Base-by-base conservation (phyloP, 2,797 vertebrate genomes). In the Propithecus perrieri region DNA sequence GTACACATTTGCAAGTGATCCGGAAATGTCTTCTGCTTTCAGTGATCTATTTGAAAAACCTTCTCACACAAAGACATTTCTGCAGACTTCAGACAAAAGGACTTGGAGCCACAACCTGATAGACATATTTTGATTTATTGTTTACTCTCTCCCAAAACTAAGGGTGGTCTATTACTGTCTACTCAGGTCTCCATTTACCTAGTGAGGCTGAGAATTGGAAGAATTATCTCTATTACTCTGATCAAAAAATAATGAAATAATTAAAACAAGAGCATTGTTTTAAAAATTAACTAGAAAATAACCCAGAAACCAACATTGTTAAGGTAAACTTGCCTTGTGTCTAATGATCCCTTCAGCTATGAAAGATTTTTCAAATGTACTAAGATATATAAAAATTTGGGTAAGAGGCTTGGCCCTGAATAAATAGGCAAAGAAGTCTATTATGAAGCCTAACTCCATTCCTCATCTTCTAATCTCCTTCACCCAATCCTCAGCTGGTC, bases 241-340 rank as follows among this genome's bases (percentile, higher is more conserved):
- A 83, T 80, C 17, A 17, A 35, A 83, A 92, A 94, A 43, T 78
- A 75, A 76, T 2, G 50, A 89, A 95, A 93, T 28, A 92, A 93
- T 65, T 89, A 91, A 97, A 94, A 55, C 48, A 85, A 87, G 30
- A 69, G 7, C 7, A 69, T 50, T 4, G 38, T 28, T 94, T 78
- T 48, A 53, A 69, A 69, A 94, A 67, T 76, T 84, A 72, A 53
- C 22, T 92, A 57, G 57, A 69, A 93, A 63, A 74, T 12, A 89
- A 72, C 35, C 1, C 46, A 80, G n/a, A 94, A 93, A 57, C 30
- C 10, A 83, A 43, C 6, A 65, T 15, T 50, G 41, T 43, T 69
- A 43, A 2, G 46, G 15, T 57, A 90, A 95, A 38, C 26, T 24
- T 69, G 57, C 71, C 22, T 14, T 92, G 30, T 38, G 26, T 65